These are phyloP conservation scores for Oryzaephilus surinamensis DNA, from an alignment of 1,140 invertebrate genomes.

Conservation along the genomic window DNA sequence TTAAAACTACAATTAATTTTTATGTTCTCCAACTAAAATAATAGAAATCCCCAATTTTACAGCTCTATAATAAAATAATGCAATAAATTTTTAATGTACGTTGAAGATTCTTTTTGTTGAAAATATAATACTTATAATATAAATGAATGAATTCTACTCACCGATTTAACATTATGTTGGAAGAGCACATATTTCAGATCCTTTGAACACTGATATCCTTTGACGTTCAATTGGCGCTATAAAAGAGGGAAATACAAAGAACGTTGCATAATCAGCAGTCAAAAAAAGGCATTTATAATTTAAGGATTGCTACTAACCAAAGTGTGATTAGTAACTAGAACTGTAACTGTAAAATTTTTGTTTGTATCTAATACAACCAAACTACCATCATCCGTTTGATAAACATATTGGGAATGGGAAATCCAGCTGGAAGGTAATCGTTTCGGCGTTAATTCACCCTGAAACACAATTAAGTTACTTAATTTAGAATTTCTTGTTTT, in stretches of 20 bases:
- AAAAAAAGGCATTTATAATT: conserved; percentile 1
- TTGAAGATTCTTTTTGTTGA: too few species aligned
- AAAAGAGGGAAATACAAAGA: too few species aligned
- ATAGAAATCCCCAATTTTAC: too few species aligned
- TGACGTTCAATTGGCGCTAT: conserved; percentile 73
- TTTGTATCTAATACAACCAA: conserved; percentile 62
- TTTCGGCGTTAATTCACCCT: conserved; percentile 61
- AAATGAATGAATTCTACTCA: conserved; percentile 47
- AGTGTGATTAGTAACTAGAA: conserved; percentile 74
- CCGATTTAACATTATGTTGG: conserved; percentile 75
- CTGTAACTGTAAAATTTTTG: conserved; percentile 57
- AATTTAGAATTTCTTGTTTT: too few species aligned
- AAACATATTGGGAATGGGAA: conserved; percentile 65
- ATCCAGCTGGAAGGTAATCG: conserved; percentile 68
- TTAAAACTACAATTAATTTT: too few species aligned
- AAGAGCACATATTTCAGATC: conserved; percentile 74
- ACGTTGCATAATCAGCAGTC: background rate
- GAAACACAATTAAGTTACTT: too few species aligned
- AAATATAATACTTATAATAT: too few species aligned
- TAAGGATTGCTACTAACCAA: conserved; percentile 52
- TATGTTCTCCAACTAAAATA: too few species aligned
- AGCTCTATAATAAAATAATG: too few species aligned
- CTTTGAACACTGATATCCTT: conserved; percentile 67
- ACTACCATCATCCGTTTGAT: conserved; percentile 72
- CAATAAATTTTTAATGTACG: too few species aligned